These are phyloP conservation scores for Paramormyrops hopkinsi DNA, from an alignment of 2,797 vertebrate genomes.

Conservation along the genomic window DNA sequence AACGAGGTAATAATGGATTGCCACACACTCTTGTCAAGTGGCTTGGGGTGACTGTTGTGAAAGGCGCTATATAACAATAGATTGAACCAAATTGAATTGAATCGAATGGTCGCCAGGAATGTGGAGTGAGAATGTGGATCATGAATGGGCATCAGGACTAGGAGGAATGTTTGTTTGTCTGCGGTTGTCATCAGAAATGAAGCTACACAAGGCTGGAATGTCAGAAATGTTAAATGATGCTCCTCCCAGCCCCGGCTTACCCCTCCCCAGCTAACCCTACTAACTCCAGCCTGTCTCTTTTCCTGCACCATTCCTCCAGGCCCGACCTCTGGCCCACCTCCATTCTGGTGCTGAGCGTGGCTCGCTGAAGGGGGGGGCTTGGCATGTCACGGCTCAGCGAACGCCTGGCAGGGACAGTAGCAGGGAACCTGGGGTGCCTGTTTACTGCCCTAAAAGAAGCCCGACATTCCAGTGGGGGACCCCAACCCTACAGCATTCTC, in stretches of 20 bases:
- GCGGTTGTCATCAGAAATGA: background rate
- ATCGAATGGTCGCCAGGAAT: background rate
- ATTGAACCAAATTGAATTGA: background rate
- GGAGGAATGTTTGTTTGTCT: background rate
- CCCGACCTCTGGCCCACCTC: background rate
- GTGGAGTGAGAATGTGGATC: background rate
- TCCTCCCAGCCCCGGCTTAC: background rate
- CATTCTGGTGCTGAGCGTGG: background rate
- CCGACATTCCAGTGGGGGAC: background rate
- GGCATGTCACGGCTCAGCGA: background rate
- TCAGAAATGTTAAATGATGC: background rate
- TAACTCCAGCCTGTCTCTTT: background rate
- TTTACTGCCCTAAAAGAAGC: background rate
- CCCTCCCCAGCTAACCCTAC: background rate
- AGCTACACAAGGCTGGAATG: background rate
- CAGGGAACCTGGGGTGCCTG: background rate
- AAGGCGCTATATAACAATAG: background rate
- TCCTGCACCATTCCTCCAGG: background rate
- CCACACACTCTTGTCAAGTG: background rate
- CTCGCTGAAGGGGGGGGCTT: constrained; percentile 25
- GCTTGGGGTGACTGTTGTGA: background rate
- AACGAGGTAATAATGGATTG: background rate
- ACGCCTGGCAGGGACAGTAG: background rate
- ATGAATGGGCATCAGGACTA: background rate
- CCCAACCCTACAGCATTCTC: background rate